These are phyloP conservation scores for Phania funesta DNA, from an alignment of 2,888 invertebrate species.

Conservation along the genomic window DNA sequence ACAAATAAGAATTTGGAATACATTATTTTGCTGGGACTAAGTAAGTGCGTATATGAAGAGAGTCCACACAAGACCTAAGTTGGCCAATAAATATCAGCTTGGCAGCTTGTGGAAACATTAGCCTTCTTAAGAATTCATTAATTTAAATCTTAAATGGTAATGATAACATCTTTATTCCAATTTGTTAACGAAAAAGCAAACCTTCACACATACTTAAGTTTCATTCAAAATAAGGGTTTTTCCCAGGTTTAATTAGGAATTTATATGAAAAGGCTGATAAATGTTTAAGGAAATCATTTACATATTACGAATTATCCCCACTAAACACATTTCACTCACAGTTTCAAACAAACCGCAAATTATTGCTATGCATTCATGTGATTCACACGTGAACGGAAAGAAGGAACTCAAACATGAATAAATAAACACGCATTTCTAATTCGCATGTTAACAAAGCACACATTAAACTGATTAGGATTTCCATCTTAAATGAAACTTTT, in stretches of 20 bases:
- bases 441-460: slow-evolving; percentile 65
- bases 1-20: no score
- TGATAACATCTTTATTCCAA: background rate
- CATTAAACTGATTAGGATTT: slow-evolving; percentile 65
- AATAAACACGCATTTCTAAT: slow-evolving; percentile 59
- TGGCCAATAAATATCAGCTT: no score
- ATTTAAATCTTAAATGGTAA: no score
- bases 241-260: background rate
- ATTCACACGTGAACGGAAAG: slow-evolving; percentile 42
- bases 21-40: no score
- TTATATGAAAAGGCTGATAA: slow-evolving; percentile 31
- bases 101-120: no score
- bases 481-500: slow-evolving; percentile 54
- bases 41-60: no score
- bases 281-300: slow-evolving; percentile 57
- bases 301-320: slow-evolving; percentile 59
- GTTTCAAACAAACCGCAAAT: background rate
- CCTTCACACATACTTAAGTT: slow-evolving; percentile 1
- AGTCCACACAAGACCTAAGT: no score
- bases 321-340: slow-evolving; percentile 48
- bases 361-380: slow-evolving; percentile 45
- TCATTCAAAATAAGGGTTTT: background rate
- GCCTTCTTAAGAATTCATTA: no score
- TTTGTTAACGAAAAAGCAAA: background rate
- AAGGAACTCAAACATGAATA: slow-evolving; percentile 33